phyloP scores from a whole-genome alignment of 2,113 vertebrate genomes.

The Globicephala melas region DNA sequence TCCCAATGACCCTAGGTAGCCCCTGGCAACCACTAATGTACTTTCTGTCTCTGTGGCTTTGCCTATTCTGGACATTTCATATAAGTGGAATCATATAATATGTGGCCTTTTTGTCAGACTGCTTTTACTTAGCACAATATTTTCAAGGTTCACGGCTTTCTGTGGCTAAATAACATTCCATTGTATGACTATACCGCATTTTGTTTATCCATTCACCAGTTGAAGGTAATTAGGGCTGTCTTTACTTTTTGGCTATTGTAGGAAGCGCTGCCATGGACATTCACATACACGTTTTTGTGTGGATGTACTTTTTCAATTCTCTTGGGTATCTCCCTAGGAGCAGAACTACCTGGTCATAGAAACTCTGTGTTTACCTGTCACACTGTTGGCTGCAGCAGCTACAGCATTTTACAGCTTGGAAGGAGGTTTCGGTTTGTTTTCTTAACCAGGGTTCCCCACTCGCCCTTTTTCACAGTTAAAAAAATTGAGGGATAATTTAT shows the following conservation, averaged over 20 bases:
- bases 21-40: not conserved
- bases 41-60: not conserved
- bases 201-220: not conserved
- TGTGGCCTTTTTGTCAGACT: not conserved
- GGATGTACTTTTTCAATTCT: not conserved
- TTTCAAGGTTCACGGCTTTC: not conserved
- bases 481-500: not conserved
- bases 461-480: not conserved
- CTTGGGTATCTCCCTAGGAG: not conserved
- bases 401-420: too few relatives aligned
- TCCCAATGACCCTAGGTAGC: not conserved
- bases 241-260: not conserved
- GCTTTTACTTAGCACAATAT: not conserved
- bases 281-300: not conserved
- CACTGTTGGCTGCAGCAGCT: not conserved
- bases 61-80: not conserved
- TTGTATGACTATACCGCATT: not conserved
- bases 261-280: not conserved
- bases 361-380: too few relatives aligned
- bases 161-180: not conserved
- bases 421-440: not conserved
- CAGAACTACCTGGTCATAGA: not conserved
- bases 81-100: fast-evolving
- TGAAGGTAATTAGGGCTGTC: not conserved
- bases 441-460: not conserved